phyloP scores from a whole-genome alignment of 2,888 invertebrate species.

The Drosophila atripex region DNA sequence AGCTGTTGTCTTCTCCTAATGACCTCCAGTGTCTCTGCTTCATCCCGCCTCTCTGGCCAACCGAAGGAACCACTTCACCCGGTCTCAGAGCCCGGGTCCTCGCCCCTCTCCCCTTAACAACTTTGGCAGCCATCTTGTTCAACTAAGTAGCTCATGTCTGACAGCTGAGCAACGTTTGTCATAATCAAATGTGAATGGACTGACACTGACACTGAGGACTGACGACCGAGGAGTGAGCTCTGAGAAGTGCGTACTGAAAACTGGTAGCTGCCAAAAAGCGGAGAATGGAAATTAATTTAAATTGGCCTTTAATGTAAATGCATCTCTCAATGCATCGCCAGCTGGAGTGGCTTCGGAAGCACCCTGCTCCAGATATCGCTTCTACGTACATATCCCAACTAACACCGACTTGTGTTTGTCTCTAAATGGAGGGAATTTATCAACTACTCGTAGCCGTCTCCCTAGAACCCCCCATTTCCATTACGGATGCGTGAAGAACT shows the following conservation, averaged over 20 bases:
- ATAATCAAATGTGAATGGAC: slow-evolving; percentile 79
- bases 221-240: slow-evolving; percentile 13
- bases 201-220: slow-evolving; percentile 52
- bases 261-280: slow-evolving; percentile 66
- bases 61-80: slow-evolving; percentile 35
- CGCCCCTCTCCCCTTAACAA: neutral
- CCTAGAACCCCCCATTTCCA: slow-evolving; percentile 31
- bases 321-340: slow-evolving; percentile 81
- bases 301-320: slow-evolving; percentile 84
- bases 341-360: slow-evolving; percentile 28
- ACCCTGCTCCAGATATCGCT: slow-evolving; percentile 70
- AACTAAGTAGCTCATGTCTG: slow-evolving; percentile 71
- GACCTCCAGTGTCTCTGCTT: slow-evolving; percentile 43
- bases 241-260: slow-evolving; percentile 27
- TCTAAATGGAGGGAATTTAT: slow-evolving; percentile 73
- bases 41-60: neutral
- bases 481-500: slow-evolving; percentile 79
- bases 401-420: slow-evolving; percentile 69
- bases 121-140: slow-evolving; percentile 62
- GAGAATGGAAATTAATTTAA: slow-evolving; percentile 83
- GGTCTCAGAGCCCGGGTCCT: slow-evolving; percentile 12
- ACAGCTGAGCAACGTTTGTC: slow-evolving; percentile 82
- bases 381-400: slow-evolving; percentile 53
- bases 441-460: slow-evolving; percentile 58
- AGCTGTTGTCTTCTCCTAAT: slow-evolving; percentile 79